Evolutionary conservation across 2,797 vertebrate genomes (phyloP).

Genomic region (Thaleichthys pacificus): DNA sequence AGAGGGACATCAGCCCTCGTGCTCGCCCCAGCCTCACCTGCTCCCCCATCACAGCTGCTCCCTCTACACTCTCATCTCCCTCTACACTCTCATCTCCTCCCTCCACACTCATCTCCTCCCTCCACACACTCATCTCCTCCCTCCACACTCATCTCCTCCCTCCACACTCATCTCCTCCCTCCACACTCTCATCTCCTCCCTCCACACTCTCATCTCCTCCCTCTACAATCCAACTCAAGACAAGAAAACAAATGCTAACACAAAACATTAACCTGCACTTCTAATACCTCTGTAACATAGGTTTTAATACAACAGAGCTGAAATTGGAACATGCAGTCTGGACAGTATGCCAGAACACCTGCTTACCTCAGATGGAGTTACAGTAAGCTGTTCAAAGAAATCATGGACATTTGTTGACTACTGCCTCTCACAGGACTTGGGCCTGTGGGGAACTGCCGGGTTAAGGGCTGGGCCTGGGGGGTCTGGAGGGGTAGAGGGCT

Average conservation of each 20-base stretch:
- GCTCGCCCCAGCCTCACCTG: background rate
- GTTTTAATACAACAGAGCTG: conserved; percentile 18
- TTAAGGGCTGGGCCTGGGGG: too few relatives aligned
- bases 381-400: too few relatives aligned
- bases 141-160: too few relatives aligned
- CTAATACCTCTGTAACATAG: conserved; percentile 47
- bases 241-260: conserved; percentile 53
- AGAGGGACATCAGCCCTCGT: conserved; percentile 48
- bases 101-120: conserved; percentile 60
- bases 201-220: too few relatives aligned
- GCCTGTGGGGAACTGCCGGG: too few relatives aligned
- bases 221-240: too few relatives aligned
- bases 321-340: conserved; percentile 35
- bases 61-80: conserved; percentile 25
- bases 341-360: background rate
- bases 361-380: too few relatives aligned
- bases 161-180: too few relatives aligned
- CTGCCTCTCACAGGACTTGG: background rate
- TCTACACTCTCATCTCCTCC: conserved; percentile 55
- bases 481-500: too few relatives aligned
- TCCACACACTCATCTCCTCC: conserved; percentile 13
- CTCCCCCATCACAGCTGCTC: background rate
- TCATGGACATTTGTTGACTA: too few relatives aligned
- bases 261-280: too few relatives aligned
- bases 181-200: too few relatives aligned